Conservation (phyloP, 2,888 invertebrate genomes). For the Lepidochrysops patricia region DNA sequence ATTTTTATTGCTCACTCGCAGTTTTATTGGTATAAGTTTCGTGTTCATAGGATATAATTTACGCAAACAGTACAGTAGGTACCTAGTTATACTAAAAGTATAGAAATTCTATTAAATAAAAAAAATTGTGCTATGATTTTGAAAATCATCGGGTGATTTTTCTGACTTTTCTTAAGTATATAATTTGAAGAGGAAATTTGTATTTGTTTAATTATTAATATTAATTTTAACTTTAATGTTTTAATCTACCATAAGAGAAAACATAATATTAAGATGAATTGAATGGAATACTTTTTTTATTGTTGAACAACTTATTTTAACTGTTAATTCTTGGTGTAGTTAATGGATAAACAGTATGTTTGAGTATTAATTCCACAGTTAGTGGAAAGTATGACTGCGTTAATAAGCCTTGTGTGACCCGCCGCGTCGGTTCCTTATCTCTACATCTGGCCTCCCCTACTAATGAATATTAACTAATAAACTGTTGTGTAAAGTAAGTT, state of each 20-base stretch:
- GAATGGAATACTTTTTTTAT: too few relatives aligned
- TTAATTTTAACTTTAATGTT: too few relatives aligned
- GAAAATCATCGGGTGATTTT: too few relatives aligned
- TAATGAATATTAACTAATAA: conserved; percentile 72
- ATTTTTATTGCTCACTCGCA: conserved; percentile 1
- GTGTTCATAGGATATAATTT: not conserved
- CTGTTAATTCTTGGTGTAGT: not conserved
- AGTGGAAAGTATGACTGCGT: conserved; percentile 29
- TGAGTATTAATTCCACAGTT: conserved; percentile 16
- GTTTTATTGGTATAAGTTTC: not conserved
- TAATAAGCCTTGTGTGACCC: conserved; percentile 36
- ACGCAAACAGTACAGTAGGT: not conserved
- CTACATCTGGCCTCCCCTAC: conserved; percentile 52
- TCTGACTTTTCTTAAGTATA: too few relatives aligned
- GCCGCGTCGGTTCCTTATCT: conserved; percentile 37
- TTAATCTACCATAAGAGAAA: too few relatives aligned
- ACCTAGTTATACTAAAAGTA: not conserved
- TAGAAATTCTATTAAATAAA: not conserved
- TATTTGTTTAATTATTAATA: too few relatives aligned
- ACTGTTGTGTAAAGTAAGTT: conserved; percentile 43
- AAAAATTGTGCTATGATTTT: not conserved
- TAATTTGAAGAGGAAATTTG: not conserved
- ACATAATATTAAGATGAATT: too few relatives aligned
- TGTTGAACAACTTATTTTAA: too few relatives aligned
- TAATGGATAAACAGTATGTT: not conserved